A percentile compares a stretch with the other conserved stretches of the same genome.
Conservation (phyloP, 2,113 vertebrate species). For the Gasterosteus nipponicus region DNA sequence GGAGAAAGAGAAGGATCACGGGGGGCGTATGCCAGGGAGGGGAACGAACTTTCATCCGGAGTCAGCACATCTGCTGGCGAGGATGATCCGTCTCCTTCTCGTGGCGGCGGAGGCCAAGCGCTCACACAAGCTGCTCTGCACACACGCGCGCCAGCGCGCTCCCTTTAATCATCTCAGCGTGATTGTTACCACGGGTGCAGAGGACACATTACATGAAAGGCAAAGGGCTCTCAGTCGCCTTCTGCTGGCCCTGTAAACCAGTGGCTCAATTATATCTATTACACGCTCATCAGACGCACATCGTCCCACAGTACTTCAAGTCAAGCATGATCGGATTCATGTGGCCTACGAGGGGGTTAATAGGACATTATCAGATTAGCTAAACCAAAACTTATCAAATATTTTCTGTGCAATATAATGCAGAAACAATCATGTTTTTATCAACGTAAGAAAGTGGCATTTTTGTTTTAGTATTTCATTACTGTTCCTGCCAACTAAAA, state of each 20-base stretch:
- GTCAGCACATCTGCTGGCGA: constrained; percentile 69
- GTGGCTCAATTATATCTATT: constrained; percentile 24
- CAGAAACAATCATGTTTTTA: constrained; percentile 2
- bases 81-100: constrained; percentile 47
- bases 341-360: constrained; percentile 17
- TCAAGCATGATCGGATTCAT: constrained; percentile 3
- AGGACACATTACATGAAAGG: constrained; percentile 52
- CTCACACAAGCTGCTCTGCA: constrained; percentile 23
- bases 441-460: neutral
- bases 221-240: constrained; percentile 31
- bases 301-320: constrained; percentile 1
- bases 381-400: neutral
- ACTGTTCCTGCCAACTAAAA: neutral
- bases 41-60: constrained; percentile 65
- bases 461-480: neutral
- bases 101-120: constrained; percentile 39
- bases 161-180: constrained; percentile 57
- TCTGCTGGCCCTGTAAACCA: constrained; percentile 27
- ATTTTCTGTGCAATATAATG: neutral
- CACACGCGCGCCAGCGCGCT: constrained; percentile 33
- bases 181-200: constrained; percentile 59
- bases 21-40: constrained; percentile 58
- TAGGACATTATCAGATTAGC: neutral
- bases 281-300: neutral
- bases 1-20: constrained; percentile 53